Conservation (phyloP, 2,888 invertebrate species). For the Mechanitis mazaeus region DNA sequence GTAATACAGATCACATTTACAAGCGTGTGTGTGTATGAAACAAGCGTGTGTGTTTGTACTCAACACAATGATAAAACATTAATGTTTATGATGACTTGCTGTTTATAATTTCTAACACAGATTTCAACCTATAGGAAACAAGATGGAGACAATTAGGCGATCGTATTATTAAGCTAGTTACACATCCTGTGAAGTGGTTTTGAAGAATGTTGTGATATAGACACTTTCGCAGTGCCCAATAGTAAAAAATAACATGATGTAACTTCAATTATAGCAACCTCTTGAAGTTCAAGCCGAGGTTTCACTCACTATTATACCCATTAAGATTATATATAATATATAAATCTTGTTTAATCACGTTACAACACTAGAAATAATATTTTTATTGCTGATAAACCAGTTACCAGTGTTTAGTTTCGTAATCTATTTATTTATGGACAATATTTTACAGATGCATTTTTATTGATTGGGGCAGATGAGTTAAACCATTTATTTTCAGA, state of each 20-base stretch:
- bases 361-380: not conserved
- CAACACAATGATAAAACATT: constrained; percentile 15
- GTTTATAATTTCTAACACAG: constrained; percentile 20
- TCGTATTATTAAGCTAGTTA: constrained; percentile 39
- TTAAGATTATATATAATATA: not conserved
- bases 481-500: no score
- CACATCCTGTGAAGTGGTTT: constrained; percentile 24
- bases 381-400: constrained; percentile 39
- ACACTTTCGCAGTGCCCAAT: not conserved
- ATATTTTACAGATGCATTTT: no score
- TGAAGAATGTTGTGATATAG: not conserved
- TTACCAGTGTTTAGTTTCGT: constrained; percentile 27
- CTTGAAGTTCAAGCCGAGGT: not conserved
- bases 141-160: constrained; percentile 30
- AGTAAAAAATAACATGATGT: no score
- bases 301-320: not conserved
- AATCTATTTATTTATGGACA: constrained; percentile 20
- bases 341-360: not conserved
- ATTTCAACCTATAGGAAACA: not conserved
- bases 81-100: constrained; percentile 18
- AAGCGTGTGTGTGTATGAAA: not conserved
- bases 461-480: no score
- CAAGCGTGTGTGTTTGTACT: not conserved
- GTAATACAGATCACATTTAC: no score
- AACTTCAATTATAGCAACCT: no score